phyloP scores from a whole-genome alignment of 2,797 vertebrate species.

The Brotula barbata region DNA sequence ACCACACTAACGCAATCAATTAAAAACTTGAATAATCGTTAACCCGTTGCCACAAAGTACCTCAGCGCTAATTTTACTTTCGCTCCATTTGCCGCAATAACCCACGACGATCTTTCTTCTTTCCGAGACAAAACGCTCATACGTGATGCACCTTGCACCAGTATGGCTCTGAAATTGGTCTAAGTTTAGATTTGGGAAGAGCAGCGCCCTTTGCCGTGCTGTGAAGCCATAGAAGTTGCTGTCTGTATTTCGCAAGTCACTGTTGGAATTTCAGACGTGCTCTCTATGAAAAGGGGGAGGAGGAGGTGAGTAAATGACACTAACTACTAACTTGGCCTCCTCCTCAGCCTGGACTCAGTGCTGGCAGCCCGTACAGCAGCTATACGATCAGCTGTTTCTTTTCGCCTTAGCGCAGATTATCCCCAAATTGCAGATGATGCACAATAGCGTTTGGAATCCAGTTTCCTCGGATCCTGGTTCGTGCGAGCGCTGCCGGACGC shows the following conservation, averaged over 20 bases:
- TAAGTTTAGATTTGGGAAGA: constrained; percentile 36
- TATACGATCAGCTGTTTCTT: too few species aligned
- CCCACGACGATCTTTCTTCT: neutral
- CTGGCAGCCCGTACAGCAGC: too few species aligned
- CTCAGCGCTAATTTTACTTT: neutral
- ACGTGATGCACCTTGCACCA: neutral
- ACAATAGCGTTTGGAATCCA: too few species aligned
- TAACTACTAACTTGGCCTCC: constrained; percentile 28
- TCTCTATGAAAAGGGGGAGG: constrained; percentile 50
- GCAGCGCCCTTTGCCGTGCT: constrained; percentile 28
- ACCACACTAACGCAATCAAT: too few species aligned
- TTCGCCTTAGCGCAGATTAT: too few species aligned
- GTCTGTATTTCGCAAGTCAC: constrained; percentile 69
- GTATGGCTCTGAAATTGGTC: constrained; percentile 3
- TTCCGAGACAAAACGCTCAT: neutral
- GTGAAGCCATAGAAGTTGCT: constrained; percentile 60
- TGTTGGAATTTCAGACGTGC: constrained; percentile 68
- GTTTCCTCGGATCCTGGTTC: too few species aligned
- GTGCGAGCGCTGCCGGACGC: too few species aligned
- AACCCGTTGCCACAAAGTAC: neutral
- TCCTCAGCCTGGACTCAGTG: constrained; percentile 11
- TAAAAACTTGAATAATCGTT: too few species aligned
- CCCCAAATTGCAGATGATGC: too few species aligned
- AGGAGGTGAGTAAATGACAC: constrained; percentile 36
- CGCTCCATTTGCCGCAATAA: neutral